Base-by-base conservation (phyloP, 2,888 invertebrate species). In the Rambutsinella grinnellia region DNA sequence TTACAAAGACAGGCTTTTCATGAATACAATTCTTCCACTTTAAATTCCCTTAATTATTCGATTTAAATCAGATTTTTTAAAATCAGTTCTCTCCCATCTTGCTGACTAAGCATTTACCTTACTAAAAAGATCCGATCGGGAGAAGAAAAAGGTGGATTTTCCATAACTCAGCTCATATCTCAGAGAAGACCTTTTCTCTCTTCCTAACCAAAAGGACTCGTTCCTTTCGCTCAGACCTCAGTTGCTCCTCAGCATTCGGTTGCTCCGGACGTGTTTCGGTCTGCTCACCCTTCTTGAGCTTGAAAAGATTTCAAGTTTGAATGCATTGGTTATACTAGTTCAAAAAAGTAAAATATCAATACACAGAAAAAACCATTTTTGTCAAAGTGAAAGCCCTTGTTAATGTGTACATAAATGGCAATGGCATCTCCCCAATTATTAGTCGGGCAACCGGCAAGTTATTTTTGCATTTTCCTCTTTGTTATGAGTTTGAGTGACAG, bases 401-500 rank as follows among this genome's bases (percentile, higher is more conserved):
- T 36, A 36, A 36, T 36, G 36, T 36, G 36, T 13, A 36, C 36
- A 36, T 36, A 36, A 36, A 36, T 36, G 36, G 36, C 36, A 36
- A 13, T 36, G 36, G 36, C 36, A 36, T 5, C 13, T 36, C 13
- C 36, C 5, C 5, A 13, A 36, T 36, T 36, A 13, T 36, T 36
- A 36, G 13, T 8, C 36, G 36, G 36, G 13, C 36, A 36, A 36
- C 36, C 36, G 13, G 15, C 21, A 17, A 13, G 19, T 51, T 28
- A 63, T 28, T 26, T 44, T 54, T 54, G 51, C 24, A 21, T 54
- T 8, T n/a, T 65, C 19, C 36, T 62, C 24, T 3, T 53, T 21
- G 13, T 51, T 8, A 1, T 28, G 27, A 19, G 56, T 10, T 21
- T 70, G 61, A 53, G 61, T 53, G 60, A 26, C n/a, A 23, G 62